Evolutionary conservation across 1,140 invertebrate genomes (phyloP), one percentile per base, ranked within the genome.

Genomic region (Philopotamus ludificatus): DNA sequence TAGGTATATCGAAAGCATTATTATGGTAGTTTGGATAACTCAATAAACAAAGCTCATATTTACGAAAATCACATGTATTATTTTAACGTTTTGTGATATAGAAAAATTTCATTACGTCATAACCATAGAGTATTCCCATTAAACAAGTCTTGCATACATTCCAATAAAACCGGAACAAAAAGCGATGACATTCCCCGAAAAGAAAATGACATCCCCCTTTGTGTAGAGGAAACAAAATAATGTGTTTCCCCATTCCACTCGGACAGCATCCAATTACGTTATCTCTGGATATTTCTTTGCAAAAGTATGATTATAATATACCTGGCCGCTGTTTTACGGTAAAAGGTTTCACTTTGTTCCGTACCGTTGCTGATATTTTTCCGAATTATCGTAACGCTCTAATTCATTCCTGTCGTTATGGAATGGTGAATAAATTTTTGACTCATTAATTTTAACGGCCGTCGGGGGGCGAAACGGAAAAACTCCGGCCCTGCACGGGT

Each of bases 211-310:
- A 22, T 62, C 22, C 50, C 55, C 60, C 62, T 62, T 58, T 67
- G 51, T 41, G 49, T n/a, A n/a, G n/a, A 47, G 25, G 28, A 65
- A 55, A 67, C 61, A 62, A 67, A 67, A 55, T 39, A 53, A 42
- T 12, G 47, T 54, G 41, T 26, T 47, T 23, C 51, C 47, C 39
- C 65, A 47, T 67, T 62, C 58, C 47, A 41, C 21, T 67, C 41
- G 65, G 65, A 67, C 65, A 67, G 55, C 65, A 67, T 67, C 65
- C 65, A 67, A 67, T 67, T 67, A 62, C 42, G 49, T 62, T 62
- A 47, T 47, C 62, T 55, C 44, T 41, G 57, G 58, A 20, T 39
- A 39, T 42, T 49, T 47, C 64, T 50, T 65, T 47, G 60, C 53
- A 66, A 62, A 67, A 67, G 61, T 67, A 61, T 67, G 65, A 67